Conservation (phyloP, 2,888 invertebrate genomes). For the Drosophila nr. perissopoda region DNA sequence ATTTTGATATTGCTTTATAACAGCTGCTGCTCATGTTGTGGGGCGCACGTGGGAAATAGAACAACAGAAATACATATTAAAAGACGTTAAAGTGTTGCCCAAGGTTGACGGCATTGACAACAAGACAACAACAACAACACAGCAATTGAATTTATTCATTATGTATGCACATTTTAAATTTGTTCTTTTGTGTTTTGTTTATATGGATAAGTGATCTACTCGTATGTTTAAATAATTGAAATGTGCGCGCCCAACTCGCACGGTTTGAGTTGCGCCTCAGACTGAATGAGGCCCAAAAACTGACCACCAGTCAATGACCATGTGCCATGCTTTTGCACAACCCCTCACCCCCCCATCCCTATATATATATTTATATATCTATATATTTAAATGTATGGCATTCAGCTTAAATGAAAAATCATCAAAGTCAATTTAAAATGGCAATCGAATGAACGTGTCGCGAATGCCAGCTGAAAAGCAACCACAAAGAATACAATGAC, state of each 20-base stretch:
- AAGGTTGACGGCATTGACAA: slow-evolving; percentile 38
- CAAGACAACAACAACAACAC: slow-evolving; percentile 1
- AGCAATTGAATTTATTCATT: slow-evolving; percentile 38
- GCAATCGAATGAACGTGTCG: slow-evolving; percentile 77
- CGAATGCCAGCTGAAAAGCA: slow-evolving; percentile 55
- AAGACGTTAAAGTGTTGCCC: slow-evolving; percentile 37
- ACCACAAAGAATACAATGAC: slow-evolving; percentile 47
- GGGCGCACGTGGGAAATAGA: slow-evolving; percentile 67
- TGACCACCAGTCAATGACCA: slow-evolving; percentile 55
- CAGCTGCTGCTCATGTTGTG: slow-evolving; percentile 29
- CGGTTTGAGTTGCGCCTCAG: slow-evolving; percentile 32
- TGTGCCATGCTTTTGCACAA: slow-evolving; percentile 11
- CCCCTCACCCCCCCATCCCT: background rate
- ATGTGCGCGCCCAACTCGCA: slow-evolving; percentile 27
- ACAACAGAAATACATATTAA: slow-evolving; percentile 65
- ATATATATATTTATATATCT: slow-evolving; percentile 1
- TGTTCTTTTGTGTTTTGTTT: background rate
- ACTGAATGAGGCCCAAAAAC: slow-evolving; percentile 37
- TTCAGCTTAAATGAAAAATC: slow-evolving; percentile 76
- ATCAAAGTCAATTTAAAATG: slow-evolving; percentile 73
- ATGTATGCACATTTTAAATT: slow-evolving; percentile 13
- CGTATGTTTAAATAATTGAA: slow-evolving; percentile 19
- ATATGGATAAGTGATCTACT: slow-evolving; percentile 24
- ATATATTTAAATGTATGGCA: slow-evolving; percentile 46
- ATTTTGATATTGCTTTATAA: slow-evolving; percentile 21